phyloP scores from a whole-genome alignment of 2,888 invertebrate genomes.

The Dolichopus griseipennis region DNA sequence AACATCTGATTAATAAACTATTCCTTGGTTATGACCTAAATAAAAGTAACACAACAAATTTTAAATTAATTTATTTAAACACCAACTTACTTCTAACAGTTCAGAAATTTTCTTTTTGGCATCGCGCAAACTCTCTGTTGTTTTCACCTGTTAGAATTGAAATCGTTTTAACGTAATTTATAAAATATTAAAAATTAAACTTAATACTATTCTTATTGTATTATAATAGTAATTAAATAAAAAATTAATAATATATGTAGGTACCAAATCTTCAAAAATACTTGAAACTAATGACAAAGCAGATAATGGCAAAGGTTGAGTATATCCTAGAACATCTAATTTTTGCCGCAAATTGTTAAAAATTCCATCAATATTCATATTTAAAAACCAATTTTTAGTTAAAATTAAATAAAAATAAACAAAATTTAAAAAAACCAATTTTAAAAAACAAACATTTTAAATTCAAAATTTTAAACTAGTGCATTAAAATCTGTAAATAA shows the following conservation, averaged over 20 bases:
- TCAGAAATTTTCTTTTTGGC: slow-evolving; percentile 68
- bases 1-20: not conserved
- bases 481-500: not conserved
- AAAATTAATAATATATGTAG: not conserved
- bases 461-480: not conserved
- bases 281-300: slow-evolving; percentile 44
- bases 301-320: slow-evolving; percentile 63
- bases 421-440: not conserved
- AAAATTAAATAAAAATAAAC: too few relatives aligned
- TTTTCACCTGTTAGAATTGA: slow-evolving; percentile 49
- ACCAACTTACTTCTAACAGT: slow-evolving; percentile 49
- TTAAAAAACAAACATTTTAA: not conserved
- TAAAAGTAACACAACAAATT: not conserved
- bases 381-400: not conserved
- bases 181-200: not conserved
- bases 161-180: not conserved
- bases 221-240: too few relatives aligned
- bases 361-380: slow-evolving; percentile 31
- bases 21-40: not conserved
- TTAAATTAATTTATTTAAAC: not conserved
- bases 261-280: not conserved
- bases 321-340: slow-evolving; percentile 75
- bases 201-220: too few relatives aligned
- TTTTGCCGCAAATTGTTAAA: slow-evolving; percentile 50
- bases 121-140: slow-evolving; percentile 78